These are phyloP conservation scores for Coryphaenoides rupestris DNA, from an alignment of 2,113 vertebrate species.

Conservation along the genomic window DNA sequence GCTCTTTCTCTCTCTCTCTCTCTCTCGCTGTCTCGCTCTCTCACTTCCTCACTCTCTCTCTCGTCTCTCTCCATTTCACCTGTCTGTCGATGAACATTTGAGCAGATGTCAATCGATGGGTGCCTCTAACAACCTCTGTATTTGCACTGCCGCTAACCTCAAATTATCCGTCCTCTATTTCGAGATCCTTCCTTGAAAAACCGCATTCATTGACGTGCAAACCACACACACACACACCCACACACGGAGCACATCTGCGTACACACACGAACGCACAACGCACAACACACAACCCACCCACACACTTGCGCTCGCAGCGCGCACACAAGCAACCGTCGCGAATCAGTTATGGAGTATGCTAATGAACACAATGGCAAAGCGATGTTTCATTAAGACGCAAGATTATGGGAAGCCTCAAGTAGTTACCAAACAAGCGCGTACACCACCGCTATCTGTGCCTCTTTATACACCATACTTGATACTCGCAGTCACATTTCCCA, in stretches of 20 bases:
- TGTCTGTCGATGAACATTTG: constrained; percentile 69
- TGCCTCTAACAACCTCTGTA: constrained; percentile 58
- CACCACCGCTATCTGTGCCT: too few species aligned
- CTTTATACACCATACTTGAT: too few species aligned
- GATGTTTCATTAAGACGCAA: constrained; percentile 46
- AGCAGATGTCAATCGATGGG: constrained; percentile 70
- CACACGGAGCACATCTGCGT: too few species aligned
- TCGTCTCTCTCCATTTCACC: constrained; percentile 15
- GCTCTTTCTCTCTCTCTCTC: constrained; percentile 36
- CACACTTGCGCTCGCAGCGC: not conserved
- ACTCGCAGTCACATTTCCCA: too few species aligned
- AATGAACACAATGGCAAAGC: constrained; percentile 10
- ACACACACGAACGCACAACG: constrained; percentile 1
- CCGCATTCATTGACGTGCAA: constrained; percentile 6
- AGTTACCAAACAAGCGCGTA: not conserved
- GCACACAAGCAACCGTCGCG: not conserved
- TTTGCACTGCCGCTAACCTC: constrained; percentile 49
- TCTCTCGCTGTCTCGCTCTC: not conserved
- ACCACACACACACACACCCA: not conserved
- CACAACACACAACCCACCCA: constrained; percentile 5
- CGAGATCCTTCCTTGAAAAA: constrained; percentile 47
- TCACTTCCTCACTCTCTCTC: not conserved
- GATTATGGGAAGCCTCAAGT: constrained; percentile 40
- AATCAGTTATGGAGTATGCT: constrained; percentile 6
- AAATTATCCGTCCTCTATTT: constrained; percentile 53